Conservation (phyloP, 2,797 vertebrate genomes). For the Thripadectes ignobilis region DNA sequence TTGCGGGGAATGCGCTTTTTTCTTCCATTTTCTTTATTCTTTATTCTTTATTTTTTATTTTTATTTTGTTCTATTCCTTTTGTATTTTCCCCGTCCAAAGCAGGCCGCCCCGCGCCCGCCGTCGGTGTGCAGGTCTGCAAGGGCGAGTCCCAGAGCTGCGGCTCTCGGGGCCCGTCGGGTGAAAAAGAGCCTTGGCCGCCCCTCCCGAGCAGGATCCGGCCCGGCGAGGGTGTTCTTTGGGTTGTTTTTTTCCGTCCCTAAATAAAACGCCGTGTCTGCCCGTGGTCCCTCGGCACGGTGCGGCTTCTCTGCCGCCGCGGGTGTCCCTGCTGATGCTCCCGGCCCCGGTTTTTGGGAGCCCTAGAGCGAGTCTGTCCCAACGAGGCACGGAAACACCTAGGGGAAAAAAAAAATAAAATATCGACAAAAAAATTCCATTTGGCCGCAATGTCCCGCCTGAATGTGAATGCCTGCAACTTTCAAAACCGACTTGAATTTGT, state of each 20-base stretch:
- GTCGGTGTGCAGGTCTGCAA: neutral
- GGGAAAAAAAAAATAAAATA: neutral
- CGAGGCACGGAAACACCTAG: neutral
- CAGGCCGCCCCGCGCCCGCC: neutral
- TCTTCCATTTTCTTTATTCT: neutral
- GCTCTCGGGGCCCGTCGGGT: neutral
- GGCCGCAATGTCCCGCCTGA: neutral
- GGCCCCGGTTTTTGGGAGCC: neutral
- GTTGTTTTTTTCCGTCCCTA: neutral
- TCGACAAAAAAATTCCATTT: neutral
- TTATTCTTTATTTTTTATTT: neutral
- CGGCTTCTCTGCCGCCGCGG: neutral
- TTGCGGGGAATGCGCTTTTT: fast-evolving
- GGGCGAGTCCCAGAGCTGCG: neutral
- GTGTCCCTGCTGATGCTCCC: neutral
- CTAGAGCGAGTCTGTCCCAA: neutral
- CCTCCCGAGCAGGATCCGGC: neutral
- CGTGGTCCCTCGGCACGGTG: neutral
- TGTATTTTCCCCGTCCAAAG: neutral
- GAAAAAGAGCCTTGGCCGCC: neutral
- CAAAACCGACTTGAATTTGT: neutral
- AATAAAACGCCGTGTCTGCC: neutral
- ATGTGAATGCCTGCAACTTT: neutral
- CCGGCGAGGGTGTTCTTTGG: neutral
- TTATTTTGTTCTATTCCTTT: fast-evolving